phyloP scores from a whole-genome alignment of 2,888 invertebrate species.

The Lasioglossum lativentre region DNA sequence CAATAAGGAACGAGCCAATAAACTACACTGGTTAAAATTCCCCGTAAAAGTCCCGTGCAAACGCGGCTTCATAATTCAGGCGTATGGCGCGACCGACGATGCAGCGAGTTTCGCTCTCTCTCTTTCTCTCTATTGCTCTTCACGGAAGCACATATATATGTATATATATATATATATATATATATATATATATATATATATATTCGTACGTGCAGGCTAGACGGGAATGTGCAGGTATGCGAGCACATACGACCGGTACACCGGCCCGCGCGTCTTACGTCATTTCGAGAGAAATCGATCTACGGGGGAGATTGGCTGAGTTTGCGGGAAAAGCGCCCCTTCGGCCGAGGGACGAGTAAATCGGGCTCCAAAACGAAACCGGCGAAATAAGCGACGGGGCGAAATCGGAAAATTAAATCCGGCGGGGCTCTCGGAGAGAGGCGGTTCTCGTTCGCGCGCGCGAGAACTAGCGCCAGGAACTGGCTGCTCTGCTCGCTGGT shows the following conservation, averaged over 20 bases:
- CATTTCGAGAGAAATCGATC: slow-evolving; percentile 70
- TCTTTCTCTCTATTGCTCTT: not conserved
- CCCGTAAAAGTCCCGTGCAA: slow-evolving; percentile 73
- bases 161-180: no score
- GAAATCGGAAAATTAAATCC: slow-evolving; percentile 61
- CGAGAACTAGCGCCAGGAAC: not conserved
- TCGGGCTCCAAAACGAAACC: slow-evolving; percentile 43
- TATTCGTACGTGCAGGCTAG: not conserved
- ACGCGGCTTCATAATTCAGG: slow-evolving; percentile 71
- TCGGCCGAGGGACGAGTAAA: slow-evolving; percentile 43
- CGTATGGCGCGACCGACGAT: slow-evolving; percentile 41
- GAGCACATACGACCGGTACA: not conserved
- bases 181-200: no score
- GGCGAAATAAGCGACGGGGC: slow-evolving; percentile 21
- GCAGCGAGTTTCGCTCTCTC: slow-evolving; percentile 40
- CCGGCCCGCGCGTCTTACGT: slow-evolving; percentile 32
- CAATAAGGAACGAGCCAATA: slow-evolving; percentile 70
- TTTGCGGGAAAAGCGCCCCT: slow-evolving; percentile 48
- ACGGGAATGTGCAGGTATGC: not conserved
- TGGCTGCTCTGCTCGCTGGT: not conserved
- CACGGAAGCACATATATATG: not conserved
- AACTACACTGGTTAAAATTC: slow-evolving; percentile 68
- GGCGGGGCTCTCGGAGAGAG: not conserved
- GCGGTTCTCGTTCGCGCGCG: not conserved
- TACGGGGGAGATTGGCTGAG: slow-evolving; percentile 59